These are phyloP conservation scores for Temnothorax unifasciatus DNA, from an alignment of 2,888 invertebrate genomes.

Conservation along the genomic window DNA sequence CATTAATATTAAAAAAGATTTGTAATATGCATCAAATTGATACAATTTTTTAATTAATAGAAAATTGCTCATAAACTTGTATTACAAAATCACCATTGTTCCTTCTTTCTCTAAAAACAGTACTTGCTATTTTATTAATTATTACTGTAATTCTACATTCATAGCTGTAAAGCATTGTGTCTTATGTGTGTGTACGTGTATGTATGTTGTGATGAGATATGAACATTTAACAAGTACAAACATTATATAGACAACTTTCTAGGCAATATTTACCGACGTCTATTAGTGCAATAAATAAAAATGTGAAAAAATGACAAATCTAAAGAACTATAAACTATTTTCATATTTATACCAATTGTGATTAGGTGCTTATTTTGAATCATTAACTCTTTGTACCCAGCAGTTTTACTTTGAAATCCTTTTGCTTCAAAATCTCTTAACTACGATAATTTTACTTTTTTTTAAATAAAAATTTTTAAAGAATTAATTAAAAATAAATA, in stretches of 20 bases:
- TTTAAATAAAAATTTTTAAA: not conserved
- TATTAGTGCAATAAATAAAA: slow-evolving; percentile 14
- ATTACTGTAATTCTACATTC: slow-evolving; percentile 6
- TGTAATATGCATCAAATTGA: not conserved
- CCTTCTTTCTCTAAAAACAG: slow-evolving; percentile 14
- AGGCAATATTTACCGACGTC: not conserved
- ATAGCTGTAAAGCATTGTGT: slow-evolving; percentile 45
- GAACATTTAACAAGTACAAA: slow-evolving; percentile 20
- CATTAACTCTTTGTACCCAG: slow-evolving; percentile 19
- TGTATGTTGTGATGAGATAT: not conserved
- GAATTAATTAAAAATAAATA: slow-evolving; percentile 13
- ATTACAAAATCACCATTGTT: not conserved
- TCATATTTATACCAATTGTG: not conserved
- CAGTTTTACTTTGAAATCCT: slow-evolving; percentile 18
- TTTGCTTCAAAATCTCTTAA: slow-evolving; percentile 1
- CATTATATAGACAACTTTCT: not conserved
- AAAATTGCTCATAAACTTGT: not conserved
- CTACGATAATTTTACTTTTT: not conserved
- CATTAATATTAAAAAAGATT: not conserved
- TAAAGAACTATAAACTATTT: not conserved
- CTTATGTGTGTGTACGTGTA: slow-evolving; percentile 34
- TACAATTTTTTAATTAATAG: slow-evolving; percentile 1
- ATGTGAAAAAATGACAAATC: not conserved
- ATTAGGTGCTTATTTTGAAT: slow-evolving; percentile 17
- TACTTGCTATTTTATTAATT: slow-evolving; percentile 17